These are phyloP conservation scores for Phyllotis vaccarum DNA, from an alignment of 2,797 vertebrate species.

Conservation along the genomic window DNA sequence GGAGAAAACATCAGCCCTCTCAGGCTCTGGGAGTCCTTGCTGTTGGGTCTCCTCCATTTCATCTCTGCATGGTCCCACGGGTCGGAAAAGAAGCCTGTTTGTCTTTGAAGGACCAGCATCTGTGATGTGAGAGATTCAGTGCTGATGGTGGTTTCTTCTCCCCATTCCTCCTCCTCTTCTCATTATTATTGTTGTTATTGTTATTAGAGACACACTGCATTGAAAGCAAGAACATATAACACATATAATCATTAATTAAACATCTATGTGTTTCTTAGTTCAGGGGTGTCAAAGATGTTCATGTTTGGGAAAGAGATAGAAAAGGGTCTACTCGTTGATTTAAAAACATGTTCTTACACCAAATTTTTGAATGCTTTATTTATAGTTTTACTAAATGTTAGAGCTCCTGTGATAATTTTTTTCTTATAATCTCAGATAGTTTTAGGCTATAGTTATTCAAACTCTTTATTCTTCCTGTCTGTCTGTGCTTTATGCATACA, in stretches of 20 bases:
- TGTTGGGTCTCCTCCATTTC: neutral
- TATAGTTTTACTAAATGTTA: conserved; percentile 49
- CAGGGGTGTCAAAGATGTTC: neutral
- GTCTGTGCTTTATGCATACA: conserved; percentile 37
- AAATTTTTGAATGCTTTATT: conserved; percentile 50
- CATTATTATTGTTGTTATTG: neutral
- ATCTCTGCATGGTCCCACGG: neutral
- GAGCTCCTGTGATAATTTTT: neutral
- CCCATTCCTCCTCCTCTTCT: neutral
- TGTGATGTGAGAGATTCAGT: neutral
- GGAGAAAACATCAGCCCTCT: neutral
- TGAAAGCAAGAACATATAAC: conserved; percentile 15
- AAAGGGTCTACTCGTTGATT: neutral
- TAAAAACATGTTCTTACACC: neutral
- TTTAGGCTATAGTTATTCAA: neutral
- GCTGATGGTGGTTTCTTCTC: neutral
- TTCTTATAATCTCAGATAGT: neutral
- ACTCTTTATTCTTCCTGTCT: conserved; percentile 50
- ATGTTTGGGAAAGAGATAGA: neutral
- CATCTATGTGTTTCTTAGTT: neutral
- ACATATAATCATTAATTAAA: neutral
- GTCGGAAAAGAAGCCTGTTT: neutral
- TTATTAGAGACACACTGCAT: conserved; percentile 37
- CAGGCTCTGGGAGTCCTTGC: neutral
- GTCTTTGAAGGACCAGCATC: neutral